Percentiles rank a stretch among this genome's conserved stretches.
These are phyloP conservation scores for Pseudanteris insignis DNA, from an alignment of 2,888 invertebrate species.

Conservation along the genomic window DNA sequence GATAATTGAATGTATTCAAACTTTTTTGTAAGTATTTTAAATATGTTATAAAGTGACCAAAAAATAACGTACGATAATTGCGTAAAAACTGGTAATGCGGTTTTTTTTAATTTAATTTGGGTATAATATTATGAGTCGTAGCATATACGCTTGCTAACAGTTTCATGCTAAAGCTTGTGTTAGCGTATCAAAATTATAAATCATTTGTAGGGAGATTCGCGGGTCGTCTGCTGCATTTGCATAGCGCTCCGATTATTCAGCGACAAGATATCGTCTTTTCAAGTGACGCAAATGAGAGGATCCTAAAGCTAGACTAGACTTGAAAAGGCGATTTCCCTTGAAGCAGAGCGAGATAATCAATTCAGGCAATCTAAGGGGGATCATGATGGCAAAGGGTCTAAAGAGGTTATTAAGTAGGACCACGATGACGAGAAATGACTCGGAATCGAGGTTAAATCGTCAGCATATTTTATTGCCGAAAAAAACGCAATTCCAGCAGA, in stretches of 20 bases:
- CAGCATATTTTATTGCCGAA: constrained; percentile 37
- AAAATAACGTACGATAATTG: no score
- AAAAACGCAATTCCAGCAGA: no score
- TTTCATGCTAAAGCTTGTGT: constrained; percentile 7
- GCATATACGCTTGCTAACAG: no score
- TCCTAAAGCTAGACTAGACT: constrained; percentile 36
- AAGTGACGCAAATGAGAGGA: constrained; percentile 36
- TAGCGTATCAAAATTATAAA: constrained; percentile 29
- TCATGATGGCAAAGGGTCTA: constrained; percentile 35
- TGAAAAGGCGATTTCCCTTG: constrained; percentile 43
- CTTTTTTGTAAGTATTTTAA: no score
- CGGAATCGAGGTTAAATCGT: constrained; percentile 37
- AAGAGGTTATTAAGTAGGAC: constrained; percentile 26
- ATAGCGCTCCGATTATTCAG: constrained; percentile 36
- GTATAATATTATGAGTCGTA: no score
- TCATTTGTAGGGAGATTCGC: constrained; percentile 9
- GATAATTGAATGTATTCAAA: no score
- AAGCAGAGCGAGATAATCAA: constrained; percentile 42
- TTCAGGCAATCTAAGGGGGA: constrained; percentile 41
- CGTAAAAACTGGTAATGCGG: no score
- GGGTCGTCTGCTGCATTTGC: constrained; percentile 29
- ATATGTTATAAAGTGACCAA: no score
- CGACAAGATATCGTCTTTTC: constrained; percentile 37
- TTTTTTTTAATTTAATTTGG: no score
- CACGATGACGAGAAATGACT: constrained; percentile 38